Evolutionary conservation across 2,888 invertebrate genomes (phyloP).

Genomic region (Andricus curvator): DNA sequence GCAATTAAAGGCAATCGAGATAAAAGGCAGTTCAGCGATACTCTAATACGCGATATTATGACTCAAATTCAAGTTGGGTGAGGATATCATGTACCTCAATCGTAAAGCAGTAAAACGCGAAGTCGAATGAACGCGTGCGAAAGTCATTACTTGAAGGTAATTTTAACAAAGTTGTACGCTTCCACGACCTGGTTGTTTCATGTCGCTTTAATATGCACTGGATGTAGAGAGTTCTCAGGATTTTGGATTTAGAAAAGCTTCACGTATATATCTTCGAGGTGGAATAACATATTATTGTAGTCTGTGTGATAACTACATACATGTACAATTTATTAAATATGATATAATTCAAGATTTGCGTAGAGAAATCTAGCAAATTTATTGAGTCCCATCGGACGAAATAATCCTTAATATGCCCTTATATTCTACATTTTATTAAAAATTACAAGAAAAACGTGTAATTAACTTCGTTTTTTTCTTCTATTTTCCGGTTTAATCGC

Average conservation of each 20-base stretch:
- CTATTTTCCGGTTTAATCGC: too few species aligned
- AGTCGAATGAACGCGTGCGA: constrained; percentile 15
- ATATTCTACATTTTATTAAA: too few species aligned
- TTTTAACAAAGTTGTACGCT: constrained; percentile 31
- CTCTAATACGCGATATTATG: constrained; percentile 8
- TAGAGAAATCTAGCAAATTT: too few species aligned
- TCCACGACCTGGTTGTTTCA: constrained; percentile 20
- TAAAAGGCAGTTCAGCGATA: neutral
- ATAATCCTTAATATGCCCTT: too few species aligned
- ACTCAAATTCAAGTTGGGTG: neutral
- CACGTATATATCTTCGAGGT: constrained; percentile 7
- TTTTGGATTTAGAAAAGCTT: constrained; percentile 22
- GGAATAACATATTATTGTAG: neutral
- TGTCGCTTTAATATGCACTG: constrained; percentile 36
- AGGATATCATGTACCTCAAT: constrained; percentile 10
- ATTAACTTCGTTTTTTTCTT: too few species aligned
- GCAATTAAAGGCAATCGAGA: neutral
- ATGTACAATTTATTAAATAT: too few species aligned
- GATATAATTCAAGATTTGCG: too few species aligned
- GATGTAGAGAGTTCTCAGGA: constrained; percentile 18
- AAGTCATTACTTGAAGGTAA: constrained; percentile 16
- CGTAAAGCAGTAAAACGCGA: constrained; percentile 7
- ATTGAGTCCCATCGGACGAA: too few species aligned
- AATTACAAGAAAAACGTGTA: too few species aligned
- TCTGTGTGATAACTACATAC: neutral